Evolutionary conservation across 2,888 invertebrate species (phyloP).

Genomic region (Sclerodermus sp.): DNA sequence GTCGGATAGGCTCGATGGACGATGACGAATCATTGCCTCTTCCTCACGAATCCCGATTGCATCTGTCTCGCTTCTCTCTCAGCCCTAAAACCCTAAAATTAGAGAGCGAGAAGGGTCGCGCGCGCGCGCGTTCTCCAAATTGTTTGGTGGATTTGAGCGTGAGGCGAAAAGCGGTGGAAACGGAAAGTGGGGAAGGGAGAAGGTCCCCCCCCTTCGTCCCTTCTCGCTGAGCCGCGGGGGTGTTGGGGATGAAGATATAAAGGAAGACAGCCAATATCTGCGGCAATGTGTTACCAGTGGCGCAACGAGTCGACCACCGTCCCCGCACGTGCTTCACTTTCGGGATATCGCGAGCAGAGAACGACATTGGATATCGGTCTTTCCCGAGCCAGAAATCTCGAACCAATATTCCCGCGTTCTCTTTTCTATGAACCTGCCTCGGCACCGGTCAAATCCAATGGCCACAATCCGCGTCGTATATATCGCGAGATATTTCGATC

Average conservation of each 20-base stretch:
- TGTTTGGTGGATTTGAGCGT: no score
- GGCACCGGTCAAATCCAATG: not conserved
- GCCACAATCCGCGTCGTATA: no score
- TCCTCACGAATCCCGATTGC: no score
- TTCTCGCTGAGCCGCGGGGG: no score
- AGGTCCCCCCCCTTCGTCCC: no score
- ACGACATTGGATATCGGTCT: conserved; percentile 3
- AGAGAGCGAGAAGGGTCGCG: no score
- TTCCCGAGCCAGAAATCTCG: conserved; percentile 5
- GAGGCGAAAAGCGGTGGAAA: not conserved
- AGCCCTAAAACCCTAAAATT: no score
- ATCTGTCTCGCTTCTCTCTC: no score
- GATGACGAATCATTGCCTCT: no score
- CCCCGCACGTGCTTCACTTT: conserved; percentile 14
- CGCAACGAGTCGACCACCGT: conserved; percentile 1
- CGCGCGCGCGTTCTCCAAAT: no score
- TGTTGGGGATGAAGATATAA: conserved; percentile 25
- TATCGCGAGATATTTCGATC: no score
- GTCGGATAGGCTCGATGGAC: no score
- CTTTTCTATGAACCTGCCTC: not conserved
- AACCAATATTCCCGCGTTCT: conserved; percentile 9
- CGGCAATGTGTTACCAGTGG: conserved; percentile 26
- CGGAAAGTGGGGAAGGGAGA: not conserved
- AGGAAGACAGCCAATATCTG: conserved; percentile 26
- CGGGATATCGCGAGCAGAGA: conserved; percentile 9